A percentile compares a stretch with the other conserved stretches of the same genome.
These are phyloP conservation scores for Halisarca cf. caerulea DNA, from an alignment of 37 sponge, comb jelly and placozoan species.

Conservation along the genomic window DNA sequence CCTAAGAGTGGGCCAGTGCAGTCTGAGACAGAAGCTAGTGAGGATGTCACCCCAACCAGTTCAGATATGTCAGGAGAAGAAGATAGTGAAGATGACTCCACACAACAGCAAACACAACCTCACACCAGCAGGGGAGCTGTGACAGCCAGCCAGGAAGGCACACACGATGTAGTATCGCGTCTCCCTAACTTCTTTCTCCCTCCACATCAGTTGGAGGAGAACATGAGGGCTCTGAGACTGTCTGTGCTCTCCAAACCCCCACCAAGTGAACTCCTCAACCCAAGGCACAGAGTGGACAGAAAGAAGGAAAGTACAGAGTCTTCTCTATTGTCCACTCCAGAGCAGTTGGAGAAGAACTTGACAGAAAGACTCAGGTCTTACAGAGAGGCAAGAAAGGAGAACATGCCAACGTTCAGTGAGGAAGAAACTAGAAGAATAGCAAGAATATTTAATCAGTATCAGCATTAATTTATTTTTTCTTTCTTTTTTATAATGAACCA, in stretches of 20 bases:
- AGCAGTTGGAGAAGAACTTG: conserved; percentile 12
- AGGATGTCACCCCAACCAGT: too few relatives aligned
- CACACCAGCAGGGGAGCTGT: not conserved
- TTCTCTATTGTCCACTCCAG: conserved; percentile 16
- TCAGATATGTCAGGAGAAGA: not conserved
- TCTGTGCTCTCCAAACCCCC: conserved; percentile 57
- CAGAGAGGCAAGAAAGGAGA: not conserved
- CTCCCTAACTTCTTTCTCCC: conserved; percentile 79
- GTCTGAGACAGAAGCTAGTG: too few relatives aligned
- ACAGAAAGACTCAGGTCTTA: not conserved
- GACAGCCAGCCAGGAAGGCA: not conserved
- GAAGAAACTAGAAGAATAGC: conserved; percentile 56
- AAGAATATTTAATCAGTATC: conserved; percentile 36
- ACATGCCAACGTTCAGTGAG: not conserved
- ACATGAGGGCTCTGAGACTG: conserved; percentile 54
- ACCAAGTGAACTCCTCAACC: conserved; percentile 15
- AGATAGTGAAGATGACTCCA: not conserved
- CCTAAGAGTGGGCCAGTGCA: too few relatives aligned
- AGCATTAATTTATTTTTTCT: too few relatives aligned
- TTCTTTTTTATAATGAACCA: too few relatives aligned
- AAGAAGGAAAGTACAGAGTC: not conserved
- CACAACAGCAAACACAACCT: too few relatives aligned
- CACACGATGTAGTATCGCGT: not conserved
- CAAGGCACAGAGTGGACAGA: not conserved
- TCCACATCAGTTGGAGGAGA: conserved; percentile 61